Percentiles rank a stretch among this genome's conserved stretches.
Conservation (phyloP, 2,888 invertebrate species). For the Mystacides longicornis region DNA sequence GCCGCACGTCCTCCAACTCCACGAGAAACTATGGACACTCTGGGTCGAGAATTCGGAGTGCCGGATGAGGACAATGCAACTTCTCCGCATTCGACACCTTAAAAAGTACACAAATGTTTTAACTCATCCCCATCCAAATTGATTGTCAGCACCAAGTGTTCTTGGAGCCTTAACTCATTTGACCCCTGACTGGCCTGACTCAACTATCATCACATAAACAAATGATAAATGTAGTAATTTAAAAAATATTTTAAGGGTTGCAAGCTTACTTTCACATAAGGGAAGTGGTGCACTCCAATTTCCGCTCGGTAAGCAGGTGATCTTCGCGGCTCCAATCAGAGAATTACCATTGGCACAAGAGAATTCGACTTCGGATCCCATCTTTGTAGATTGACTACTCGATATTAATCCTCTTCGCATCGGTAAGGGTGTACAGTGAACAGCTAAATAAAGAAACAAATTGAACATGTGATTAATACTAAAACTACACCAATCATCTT, state of each 20-base stretch:
- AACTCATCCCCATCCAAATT: no score
- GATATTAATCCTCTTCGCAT: constrained; percentile 66
- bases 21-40: constrained; percentile 66
- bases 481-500: no score
- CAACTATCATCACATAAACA: no score
- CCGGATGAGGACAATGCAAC: constrained; percentile 45
- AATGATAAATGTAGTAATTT: no score
- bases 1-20: constrained; percentile 76
- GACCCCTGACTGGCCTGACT: no score
- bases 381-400: constrained; percentile 61
- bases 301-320: constrained; percentile 73
- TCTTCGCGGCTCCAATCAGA: constrained; percentile 65
- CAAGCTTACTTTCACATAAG: constrained; percentile 72
- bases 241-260: no score
- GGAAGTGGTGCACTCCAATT: constrained; percentile 81
- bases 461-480: no score
- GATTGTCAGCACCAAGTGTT: no score
- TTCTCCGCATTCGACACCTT: constrained; percentile 76
- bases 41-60: constrained; percentile 54
- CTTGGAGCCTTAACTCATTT: no score
- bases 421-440: constrained; percentile 73
- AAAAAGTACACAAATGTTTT: no score
- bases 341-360: constrained; percentile 76
- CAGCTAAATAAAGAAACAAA: no score
- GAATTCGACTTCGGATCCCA: constrained; percentile 67